Conservation (phyloP, 2,113 vertebrate genomes). For the Abramis brama region DNA sequence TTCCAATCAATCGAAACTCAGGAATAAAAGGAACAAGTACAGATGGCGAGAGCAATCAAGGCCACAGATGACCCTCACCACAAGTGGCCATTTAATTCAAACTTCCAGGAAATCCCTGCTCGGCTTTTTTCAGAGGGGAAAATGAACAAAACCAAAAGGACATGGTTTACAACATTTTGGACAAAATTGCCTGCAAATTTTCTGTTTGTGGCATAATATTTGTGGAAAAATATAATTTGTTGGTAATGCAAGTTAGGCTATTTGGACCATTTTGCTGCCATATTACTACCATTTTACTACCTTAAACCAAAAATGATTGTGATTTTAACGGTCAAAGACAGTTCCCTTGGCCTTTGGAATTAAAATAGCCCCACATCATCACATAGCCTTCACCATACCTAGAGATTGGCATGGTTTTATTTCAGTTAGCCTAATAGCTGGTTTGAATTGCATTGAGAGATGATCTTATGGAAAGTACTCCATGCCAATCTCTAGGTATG, state of each 20-base stretch:
- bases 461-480: too few relatives aligned
- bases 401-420: too few relatives aligned
- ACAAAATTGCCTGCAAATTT: background rate
- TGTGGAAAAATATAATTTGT: background rate
- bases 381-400: too few relatives aligned
- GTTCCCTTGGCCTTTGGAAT: too few relatives aligned
- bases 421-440: too few relatives aligned
- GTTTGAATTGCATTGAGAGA: too few relatives aligned
- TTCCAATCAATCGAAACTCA: slow-evolving; percentile 57
- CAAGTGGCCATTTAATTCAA: slow-evolving; percentile 45
- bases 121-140: background rate
- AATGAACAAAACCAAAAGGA: background rate
- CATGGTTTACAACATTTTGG: background rate
- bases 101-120: slow-evolving; percentile 30
- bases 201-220: background rate
- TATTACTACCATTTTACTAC: background rate
- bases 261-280: background rate
- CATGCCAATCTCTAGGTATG: too few relatives aligned
- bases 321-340: too few relatives aligned
- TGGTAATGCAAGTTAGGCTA: background rate
- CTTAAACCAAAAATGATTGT: background rate
- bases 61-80: slow-evolving; percentile 32
- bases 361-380: too few relatives aligned
- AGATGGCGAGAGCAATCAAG: slow-evolving; percentile 51
- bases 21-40: slow-evolving; percentile 57